These are phyloP conservation scores for Masnerella sp. DNA, from an alignment of 2,888 invertebrate genomes.

Conservation along the genomic window DNA sequence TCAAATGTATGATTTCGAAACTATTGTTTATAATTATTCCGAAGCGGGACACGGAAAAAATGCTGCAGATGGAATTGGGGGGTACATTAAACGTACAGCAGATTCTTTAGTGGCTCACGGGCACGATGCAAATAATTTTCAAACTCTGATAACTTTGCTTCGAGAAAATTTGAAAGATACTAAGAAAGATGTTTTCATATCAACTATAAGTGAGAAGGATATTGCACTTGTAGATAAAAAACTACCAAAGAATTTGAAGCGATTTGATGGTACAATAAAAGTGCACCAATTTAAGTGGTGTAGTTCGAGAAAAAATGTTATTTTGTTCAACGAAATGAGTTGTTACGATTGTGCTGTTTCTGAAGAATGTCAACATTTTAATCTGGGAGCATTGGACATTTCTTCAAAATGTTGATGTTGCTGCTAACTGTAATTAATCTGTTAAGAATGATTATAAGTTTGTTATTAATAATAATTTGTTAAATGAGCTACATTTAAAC, in stretches of 20 bases:
- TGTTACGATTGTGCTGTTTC: slow-evolving; percentile 13
- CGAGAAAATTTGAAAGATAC: too few species aligned
- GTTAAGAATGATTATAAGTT: too few species aligned
- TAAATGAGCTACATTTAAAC: too few species aligned
- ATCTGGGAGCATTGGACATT: too few species aligned
- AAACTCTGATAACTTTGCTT: too few species aligned
- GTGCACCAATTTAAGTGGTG: slow-evolving; percentile 37
- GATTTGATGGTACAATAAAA: slow-evolving; percentile 31
- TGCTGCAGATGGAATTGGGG: slow-evolving; percentile 20
- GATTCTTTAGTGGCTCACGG: slow-evolving; percentile 22
- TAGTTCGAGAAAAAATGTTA: slow-evolving; percentile 1
- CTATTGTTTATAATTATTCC: slow-evolving; percentile 19
- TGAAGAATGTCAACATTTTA: neutral
- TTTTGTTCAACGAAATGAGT: slow-evolving; percentile 22
- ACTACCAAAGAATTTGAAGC: slow-evolving; percentile 4
- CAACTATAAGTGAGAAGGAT: slow-evolving; percentile 6
- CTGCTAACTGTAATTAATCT: too few species aligned
- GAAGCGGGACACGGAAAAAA: slow-evolving; percentile 30
- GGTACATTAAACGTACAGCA: slow-evolving; percentile 13
- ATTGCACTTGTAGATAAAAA: slow-evolving; percentile 14
- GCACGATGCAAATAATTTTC: slow-evolving; percentile 9
- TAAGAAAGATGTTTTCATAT: too few species aligned
- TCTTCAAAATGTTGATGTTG: too few species aligned
- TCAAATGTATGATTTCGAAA: neutral
- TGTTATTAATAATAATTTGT: too few species aligned